Conservation (phyloP, 2,888 invertebrate species). For the Melanostoma scalare region DNA sequence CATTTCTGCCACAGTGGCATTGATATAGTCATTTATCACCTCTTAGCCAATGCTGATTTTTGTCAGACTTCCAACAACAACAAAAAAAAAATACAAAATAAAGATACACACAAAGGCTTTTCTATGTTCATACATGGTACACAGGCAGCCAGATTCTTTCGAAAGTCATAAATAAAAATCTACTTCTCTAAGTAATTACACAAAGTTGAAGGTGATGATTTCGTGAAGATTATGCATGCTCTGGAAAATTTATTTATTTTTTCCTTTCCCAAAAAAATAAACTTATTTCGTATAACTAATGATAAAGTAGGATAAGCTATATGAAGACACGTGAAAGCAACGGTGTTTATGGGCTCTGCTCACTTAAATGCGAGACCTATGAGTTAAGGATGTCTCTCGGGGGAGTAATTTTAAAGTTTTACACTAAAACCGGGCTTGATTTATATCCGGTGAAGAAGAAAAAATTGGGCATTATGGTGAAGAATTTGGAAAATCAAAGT, state of each 20-base stretch:
- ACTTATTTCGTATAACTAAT: constrained; percentile 51
- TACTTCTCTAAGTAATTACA: constrained; percentile 68
- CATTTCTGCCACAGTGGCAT: constrained; percentile 70
- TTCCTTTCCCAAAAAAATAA: constrained; percentile 4
- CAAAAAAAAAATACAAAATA: background rate
- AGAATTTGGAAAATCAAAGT: constrained; percentile 35
- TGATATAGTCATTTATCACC: constrained; percentile 72
- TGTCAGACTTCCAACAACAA: background rate
- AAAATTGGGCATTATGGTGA: background rate
- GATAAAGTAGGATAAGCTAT: constrained; percentile 59
- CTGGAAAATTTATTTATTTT: constrained; percentile 26
- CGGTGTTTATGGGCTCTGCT: constrained; percentile 3
- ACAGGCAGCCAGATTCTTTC: constrained; percentile 46
- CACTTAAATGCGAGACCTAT: constrained; percentile 1
- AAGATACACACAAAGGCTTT: constrained; percentile 6
- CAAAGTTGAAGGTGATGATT: constrained; percentile 72
- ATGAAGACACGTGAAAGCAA: constrained; percentile 46
- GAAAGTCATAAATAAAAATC: constrained; percentile 70
- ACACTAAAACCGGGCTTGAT: background rate
- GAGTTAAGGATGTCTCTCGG: constrained; percentile 16
- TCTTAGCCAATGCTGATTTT: constrained; percentile 65
- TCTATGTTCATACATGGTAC: constrained; percentile 14
- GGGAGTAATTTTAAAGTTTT: constrained; percentile 32
- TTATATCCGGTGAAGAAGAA: constrained; percentile 18
- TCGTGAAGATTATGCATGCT: constrained; percentile 64